Evolutionary conservation across 2,797 vertebrate species (phyloP).

Genomic region (Sebastes goodei): DNA sequence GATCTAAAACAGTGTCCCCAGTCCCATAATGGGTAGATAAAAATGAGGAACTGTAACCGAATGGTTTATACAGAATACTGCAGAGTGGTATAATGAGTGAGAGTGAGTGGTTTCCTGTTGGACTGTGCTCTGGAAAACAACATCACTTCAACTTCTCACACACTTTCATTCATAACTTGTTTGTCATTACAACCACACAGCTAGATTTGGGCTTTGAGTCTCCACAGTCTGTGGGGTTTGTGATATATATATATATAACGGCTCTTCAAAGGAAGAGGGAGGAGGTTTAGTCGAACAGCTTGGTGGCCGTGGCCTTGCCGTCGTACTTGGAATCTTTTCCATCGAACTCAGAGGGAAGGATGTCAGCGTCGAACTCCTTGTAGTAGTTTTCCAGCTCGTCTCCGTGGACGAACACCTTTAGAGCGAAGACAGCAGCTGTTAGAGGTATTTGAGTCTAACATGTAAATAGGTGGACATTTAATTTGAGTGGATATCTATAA

Average conservation of each 20-base stretch:
- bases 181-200: constrained; percentile 44
- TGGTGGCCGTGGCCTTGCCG: constrained; percentile 87
- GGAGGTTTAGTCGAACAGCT: constrained; percentile 88
- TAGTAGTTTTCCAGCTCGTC: constrained; percentile 94
- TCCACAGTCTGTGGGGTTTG: constrained; percentile 34
- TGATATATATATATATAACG: not conserved
- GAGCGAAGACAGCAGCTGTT: constrained; percentile 4
- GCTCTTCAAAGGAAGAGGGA: constrained; percentile 1
- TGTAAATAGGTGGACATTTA: not conserved
- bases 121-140: constrained; percentile 17
- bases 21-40: not conserved
- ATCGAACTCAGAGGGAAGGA: constrained; percentile 93
- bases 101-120: not conserved
- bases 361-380: constrained; percentile 93
- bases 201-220: constrained; percentile 21
- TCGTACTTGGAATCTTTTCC: constrained; percentile 92
- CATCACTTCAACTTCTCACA: not conserved
- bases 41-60: not conserved
- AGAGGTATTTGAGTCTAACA: not conserved
- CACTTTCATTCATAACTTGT: constrained; percentile 11
- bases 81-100: not conserved
- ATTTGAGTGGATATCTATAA: not conserved
- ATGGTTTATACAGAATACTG: not conserved
- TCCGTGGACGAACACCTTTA: constrained; percentile 94
- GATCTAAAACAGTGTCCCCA: too few species aligned